Evolutionary conservation across 2,113 vertebrate species (phyloP).

Genomic region (Cheirogaleus medius): DNA sequence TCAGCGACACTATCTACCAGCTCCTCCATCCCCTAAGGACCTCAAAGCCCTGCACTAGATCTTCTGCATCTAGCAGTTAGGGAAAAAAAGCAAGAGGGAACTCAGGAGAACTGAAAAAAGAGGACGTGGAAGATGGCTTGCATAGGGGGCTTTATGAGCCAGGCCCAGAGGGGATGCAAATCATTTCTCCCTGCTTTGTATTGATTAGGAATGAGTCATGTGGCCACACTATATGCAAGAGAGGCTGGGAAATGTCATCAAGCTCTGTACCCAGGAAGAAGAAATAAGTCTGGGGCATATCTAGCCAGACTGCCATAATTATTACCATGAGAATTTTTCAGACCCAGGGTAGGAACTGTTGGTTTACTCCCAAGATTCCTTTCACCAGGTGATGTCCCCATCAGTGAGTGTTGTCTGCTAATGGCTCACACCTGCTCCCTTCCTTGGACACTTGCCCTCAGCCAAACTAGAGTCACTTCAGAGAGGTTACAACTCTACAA

Average conservation of each 20-base stretch:
- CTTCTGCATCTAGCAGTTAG: background rate
- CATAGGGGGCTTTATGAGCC: background rate
- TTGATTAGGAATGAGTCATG: background rate
- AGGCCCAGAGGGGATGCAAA: background rate
- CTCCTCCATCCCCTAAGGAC: background rate
- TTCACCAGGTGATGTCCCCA: background rate
- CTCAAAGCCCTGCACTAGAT: background rate
- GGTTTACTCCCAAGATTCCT: background rate
- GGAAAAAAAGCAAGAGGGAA: background rate
- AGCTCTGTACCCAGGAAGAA: background rate
- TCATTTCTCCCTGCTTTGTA: background rate
- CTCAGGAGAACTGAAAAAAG: background rate
- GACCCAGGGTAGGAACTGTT: background rate
- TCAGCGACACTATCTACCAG: background rate
- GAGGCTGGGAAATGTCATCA: constrained; percentile 23
- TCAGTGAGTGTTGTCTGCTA: background rate
- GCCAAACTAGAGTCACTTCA: constrained; percentile 25
- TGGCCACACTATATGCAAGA: background rate
- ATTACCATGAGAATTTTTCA: constrained; percentile 21
- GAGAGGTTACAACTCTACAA: background rate
- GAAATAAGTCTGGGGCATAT: background rate
- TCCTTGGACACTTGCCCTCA: constrained; percentile 11
- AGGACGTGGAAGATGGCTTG: background rate
- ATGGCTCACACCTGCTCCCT: constrained; percentile 18
- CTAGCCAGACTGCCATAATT: background rate